Conservation (phyloP, 2,113 vertebrate genomes). For the Erythrocercus mccallii region DNA sequence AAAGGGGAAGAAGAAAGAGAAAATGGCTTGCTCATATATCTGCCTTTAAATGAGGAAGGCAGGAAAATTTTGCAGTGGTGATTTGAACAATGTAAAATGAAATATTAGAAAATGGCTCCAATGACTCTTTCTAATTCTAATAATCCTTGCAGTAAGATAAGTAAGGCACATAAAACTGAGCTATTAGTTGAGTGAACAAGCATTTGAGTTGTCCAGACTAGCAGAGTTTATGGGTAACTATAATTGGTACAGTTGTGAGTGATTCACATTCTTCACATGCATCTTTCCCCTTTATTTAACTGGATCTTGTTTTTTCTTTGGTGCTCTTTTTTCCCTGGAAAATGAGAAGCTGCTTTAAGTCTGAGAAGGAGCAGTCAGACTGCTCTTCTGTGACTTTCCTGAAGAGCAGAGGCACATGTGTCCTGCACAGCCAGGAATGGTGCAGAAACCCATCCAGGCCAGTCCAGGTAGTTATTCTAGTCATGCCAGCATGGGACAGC, state of each 20-base stretch:
- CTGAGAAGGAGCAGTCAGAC: background rate
- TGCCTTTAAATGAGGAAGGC: background rate
- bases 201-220: fast-evolving
- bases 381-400: background rate
- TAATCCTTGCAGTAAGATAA: background rate
- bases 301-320: background rate
- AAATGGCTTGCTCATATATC: background rate
- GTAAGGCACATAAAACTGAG: background rate
- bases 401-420: background rate
- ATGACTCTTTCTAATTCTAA: background rate
- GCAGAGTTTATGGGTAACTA: background rate
- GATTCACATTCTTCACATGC: background rate
- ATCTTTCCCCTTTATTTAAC: background rate
- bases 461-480: background rate
- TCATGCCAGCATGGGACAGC: background rate
- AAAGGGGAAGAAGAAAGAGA: background rate
- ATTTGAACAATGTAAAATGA: background rate
- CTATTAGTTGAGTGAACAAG: fast-evolving
- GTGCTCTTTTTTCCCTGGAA: background rate
- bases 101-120: background rate
- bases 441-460: background rate
- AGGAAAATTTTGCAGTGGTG: background rate
- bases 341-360: background rate
- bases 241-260: background rate
- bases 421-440: background rate